Conservation (phyloP, 2,888 invertebrate genomes). For the Pasiphila rectangulata region DNA sequence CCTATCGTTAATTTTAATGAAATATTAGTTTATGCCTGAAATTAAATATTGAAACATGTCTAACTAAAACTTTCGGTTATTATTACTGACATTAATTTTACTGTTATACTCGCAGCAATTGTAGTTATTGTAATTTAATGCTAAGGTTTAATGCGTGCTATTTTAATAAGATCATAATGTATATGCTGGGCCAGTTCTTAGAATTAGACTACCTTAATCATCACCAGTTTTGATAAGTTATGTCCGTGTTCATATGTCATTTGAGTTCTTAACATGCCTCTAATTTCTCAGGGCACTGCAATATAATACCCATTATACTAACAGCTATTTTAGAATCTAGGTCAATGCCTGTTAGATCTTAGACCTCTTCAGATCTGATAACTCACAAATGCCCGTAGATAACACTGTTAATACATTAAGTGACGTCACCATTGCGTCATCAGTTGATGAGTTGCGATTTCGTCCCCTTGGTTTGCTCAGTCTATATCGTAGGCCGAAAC, state of each 20-base stretch:
- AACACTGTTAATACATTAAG: conserved; percentile 43
- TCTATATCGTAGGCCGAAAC: conserved; percentile 45
- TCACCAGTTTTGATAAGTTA: no score
- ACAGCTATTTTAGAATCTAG: conserved; percentile 7
- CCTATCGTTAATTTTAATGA: conserved; percentile 9
- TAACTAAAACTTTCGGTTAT: no score
- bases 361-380: conserved; percentile 3
- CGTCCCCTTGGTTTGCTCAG: conserved; percentile 39
- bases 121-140: no score
- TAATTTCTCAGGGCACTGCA: neutral
- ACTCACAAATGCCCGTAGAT: conserved; percentile 14
- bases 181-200: no score
- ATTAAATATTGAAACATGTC: no score
- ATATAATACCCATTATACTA: conserved; percentile 8
- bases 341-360: neutral
- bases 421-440: conserved; percentile 62
- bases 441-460: conserved; percentile 52
- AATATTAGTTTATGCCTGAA: no score
- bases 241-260: neutral
- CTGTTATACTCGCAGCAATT: no score
- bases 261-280: neutral
- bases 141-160: no score
- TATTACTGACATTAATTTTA: no score
- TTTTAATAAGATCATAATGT: no score
- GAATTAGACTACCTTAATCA: no score